Percentiles rank a stretch among this genome's conserved stretches.
Evolutionary conservation across 1,140 invertebrate genomes (phyloP).

Genomic region (Brachionus plicatilis): DNA sequence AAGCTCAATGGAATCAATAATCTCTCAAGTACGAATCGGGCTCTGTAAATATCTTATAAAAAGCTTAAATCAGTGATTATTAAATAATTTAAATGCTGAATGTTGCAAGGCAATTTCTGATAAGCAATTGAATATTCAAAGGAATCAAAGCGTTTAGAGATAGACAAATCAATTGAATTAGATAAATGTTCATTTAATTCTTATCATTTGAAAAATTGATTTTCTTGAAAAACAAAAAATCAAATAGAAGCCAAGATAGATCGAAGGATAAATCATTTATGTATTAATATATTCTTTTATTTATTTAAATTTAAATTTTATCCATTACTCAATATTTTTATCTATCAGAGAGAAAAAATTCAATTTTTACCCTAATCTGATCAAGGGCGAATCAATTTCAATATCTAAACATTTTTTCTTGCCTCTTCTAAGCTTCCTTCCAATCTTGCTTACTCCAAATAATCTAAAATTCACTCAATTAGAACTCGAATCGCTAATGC

Average conservation of each 20-base stretch:
- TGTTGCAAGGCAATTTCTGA: neutral
- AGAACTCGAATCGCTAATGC: neutral
- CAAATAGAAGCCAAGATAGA: neutral
- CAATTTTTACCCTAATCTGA: neutral
- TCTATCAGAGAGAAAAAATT: neutral
- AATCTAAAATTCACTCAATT: neutral
- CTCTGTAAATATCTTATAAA: neutral
- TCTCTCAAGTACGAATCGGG: neutral
- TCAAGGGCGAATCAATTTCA: neutral
- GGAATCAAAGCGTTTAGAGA: neutral
- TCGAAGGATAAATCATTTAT: neutral
- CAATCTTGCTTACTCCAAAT: neutral
- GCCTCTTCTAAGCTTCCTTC: neutral
- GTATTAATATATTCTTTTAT: neutral
- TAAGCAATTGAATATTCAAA: neutral
- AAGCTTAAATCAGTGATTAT: neutral
- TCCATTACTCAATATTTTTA: neutral
- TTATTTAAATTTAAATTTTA: constrained; percentile 25
- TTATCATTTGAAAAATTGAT: constrained; percentile 15
- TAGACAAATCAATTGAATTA: neutral
- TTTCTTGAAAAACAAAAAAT: constrained; percentile 12
- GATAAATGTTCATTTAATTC: constrained; percentile 22
- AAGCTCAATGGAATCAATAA: neutral
- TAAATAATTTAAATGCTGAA: neutral
- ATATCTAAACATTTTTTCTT: constrained; percentile 11